A percentile compares a stretch with the other conserved stretches of the same genome.
phyloP scores from a whole-genome alignment of 2,888 invertebrate species.

The Campoletis raptor region DNA sequence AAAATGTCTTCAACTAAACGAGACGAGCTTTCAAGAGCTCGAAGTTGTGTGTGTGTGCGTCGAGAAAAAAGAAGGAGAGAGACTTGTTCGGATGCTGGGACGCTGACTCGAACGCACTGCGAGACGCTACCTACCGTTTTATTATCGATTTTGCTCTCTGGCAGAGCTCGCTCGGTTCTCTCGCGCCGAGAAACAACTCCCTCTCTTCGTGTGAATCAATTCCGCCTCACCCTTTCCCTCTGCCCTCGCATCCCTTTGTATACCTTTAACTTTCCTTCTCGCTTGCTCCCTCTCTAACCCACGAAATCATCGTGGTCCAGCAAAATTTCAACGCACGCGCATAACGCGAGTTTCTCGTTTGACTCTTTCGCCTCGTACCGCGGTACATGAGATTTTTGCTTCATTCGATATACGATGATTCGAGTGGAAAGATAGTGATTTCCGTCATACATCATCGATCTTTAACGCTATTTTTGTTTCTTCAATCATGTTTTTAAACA shows the following conservation, averaged over 20 bases:
- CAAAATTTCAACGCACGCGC: neutral
- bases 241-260: conserved; percentile 37
- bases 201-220: conserved; percentile 49
- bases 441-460: neutral
- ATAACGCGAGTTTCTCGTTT: neutral
- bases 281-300: conserved; percentile 18
- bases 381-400: neutral
- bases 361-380: neutral
- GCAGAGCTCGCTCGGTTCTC: conserved; percentile 60
- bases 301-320: conserved; percentile 10
- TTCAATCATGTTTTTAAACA: neutral
- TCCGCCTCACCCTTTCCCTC: conserved; percentile 64
- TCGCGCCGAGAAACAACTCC: conserved; percentile 32
- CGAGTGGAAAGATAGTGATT: neutral
- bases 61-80: neutral
- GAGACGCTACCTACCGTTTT: conserved; percentile 75
- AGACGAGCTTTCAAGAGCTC: neutral
- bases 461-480: neutral
- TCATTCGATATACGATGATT: conserved; percentile 1
- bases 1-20: neutral
- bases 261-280: conserved; percentile 11
- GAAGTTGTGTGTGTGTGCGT: neutral
- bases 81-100: conserved; percentile 78
- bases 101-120: conserved; percentile 58
- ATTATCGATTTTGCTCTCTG: conserved; percentile 80